Evolutionary conservation across 2,888 invertebrate genomes (phyloP).

Genomic region (Hypolimnas misippus): DNA sequence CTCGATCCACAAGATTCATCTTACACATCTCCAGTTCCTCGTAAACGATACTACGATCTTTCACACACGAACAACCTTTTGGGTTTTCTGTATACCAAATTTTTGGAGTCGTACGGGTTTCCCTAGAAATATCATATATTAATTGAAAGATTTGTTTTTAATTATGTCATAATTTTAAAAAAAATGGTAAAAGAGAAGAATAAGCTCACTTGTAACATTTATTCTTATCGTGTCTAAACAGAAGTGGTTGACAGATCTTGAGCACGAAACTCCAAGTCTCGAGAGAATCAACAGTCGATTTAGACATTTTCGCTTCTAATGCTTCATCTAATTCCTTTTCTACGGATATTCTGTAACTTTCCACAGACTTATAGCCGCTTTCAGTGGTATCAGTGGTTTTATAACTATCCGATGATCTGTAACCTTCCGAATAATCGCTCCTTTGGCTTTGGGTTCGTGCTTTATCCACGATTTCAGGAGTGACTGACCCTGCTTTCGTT

Average conservation of each 20-base stretch:
- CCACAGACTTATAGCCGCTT: slow-evolving; percentile 54
- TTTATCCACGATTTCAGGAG: slow-evolving; percentile 67
- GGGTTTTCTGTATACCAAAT: slow-evolving; percentile 73
- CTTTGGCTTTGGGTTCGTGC: slow-evolving; percentile 48
- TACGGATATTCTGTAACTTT: slow-evolving; percentile 54
- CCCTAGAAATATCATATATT: slow-evolving; percentile 50
- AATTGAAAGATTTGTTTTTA: not conserved
- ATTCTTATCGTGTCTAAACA: slow-evolving; percentile 75
- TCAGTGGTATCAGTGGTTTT: slow-evolving; percentile 58
- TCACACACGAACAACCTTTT: slow-evolving; percentile 70
- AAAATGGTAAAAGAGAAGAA: no score
- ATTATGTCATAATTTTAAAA: no score
- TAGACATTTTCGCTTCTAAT: slow-evolving; percentile 56
- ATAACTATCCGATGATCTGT: slow-evolving; percentile 59
- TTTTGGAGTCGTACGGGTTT: slow-evolving; percentile 62
- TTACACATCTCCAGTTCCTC: slow-evolving; percentile 72
- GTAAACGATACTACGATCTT: slow-evolving; percentile 69
- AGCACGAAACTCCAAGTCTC: slow-evolving; percentile 78
- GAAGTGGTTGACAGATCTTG: slow-evolving; percentile 75
- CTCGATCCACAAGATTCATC: slow-evolving; percentile 67
- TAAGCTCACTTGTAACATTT: slow-evolving; percentile 76
- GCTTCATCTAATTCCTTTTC: slow-evolving; percentile 59
- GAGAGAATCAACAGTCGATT: slow-evolving; percentile 65
- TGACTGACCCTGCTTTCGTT: slow-evolving; percentile 55
- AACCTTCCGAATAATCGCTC: slow-evolving; percentile 62